Evolutionary conservation across 1,140 invertebrate species (phyloP).

Genomic region (Meteorus sp.): DNA sequence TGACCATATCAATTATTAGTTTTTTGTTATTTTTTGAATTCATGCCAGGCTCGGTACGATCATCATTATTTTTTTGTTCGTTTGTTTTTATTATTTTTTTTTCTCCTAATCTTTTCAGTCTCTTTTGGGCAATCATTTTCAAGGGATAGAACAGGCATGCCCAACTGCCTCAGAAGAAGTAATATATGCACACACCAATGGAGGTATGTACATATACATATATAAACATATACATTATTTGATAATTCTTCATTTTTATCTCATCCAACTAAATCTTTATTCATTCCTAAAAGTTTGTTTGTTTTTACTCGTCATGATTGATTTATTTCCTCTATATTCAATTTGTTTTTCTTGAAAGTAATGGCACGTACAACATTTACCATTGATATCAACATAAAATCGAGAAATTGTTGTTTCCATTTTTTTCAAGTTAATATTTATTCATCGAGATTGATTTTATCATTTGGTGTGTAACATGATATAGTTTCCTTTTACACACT

Average conservation of each 20-base stretch:
- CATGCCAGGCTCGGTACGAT: conserved; percentile 14
- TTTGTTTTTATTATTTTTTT: conserved; percentile 3
- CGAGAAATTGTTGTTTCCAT: neutral
- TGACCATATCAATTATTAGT: neutral
- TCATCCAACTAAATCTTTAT: neutral
- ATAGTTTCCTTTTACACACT: no score
- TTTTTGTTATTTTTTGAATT: no score
- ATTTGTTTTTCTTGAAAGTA: conserved; percentile 1
- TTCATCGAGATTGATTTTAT: neutral
- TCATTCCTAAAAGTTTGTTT: neutral
- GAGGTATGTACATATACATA: no score
- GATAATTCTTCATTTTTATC: no score
- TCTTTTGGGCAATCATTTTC: conserved; percentile 11
- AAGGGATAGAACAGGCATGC: neutral
- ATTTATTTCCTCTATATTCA: neutral
- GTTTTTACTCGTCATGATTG: neutral
- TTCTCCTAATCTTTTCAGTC: conserved; percentile 17
- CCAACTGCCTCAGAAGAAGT: neutral
- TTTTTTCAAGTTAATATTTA: neutral
- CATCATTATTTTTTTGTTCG: conserved; percentile 9
- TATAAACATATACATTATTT: no score
- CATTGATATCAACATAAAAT: neutral
- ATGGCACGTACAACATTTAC: conserved; percentile 6
- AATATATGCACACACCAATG: no score
- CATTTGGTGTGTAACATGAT: neutral